Percentiles rank a stretch among this genome's conserved stretches.
phyloP scores from a whole-genome alignment of 2,888 invertebrate genomes.

The Pseudanteris insignis region DNA sequence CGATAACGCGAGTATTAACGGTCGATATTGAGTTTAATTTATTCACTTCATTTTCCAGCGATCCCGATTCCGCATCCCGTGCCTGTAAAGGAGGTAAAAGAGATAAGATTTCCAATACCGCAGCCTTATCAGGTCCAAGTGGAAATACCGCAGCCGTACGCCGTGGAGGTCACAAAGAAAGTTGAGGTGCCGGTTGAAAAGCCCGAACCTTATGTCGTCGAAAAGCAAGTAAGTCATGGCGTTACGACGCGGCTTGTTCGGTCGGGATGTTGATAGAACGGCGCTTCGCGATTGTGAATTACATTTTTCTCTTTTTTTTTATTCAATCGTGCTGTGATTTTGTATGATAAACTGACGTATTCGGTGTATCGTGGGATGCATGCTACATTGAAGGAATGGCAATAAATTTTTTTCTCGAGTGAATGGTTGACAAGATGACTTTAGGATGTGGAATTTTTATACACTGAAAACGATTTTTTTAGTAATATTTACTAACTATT shows the following conservation, averaged over 20 bases:
- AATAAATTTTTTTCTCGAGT: no score
- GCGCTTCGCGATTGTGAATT: no score
- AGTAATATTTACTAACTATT: no score
- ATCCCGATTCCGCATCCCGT: constrained; percentile 71
- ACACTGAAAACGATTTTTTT: no score
- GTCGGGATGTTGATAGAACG: no score
- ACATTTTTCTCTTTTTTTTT: not conserved
- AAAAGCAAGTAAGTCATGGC: constrained; percentile 67
- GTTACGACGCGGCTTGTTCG: no score
- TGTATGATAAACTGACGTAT: no score
- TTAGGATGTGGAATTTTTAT: no score
- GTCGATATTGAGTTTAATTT: constrained; percentile 15
- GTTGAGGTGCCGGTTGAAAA: constrained; percentile 71
- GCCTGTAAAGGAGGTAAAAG: constrained; percentile 69
- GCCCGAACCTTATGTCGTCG: constrained; percentile 70
- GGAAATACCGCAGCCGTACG: constrained; percentile 62
- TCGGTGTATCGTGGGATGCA: no score
- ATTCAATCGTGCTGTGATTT: not conserved
- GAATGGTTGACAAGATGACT: no score
- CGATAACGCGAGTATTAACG: not conserved
- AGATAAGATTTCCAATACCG: constrained; percentile 69
- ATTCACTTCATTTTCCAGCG: constrained; percentile 60
- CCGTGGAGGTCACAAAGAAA: constrained; percentile 68
- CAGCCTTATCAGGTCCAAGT: constrained; percentile 72
- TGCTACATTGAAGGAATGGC: no score